These are phyloP conservation scores for Theretra japonica DNA, from an alignment of 2,888 invertebrate species.

Conservation along the genomic window DNA sequence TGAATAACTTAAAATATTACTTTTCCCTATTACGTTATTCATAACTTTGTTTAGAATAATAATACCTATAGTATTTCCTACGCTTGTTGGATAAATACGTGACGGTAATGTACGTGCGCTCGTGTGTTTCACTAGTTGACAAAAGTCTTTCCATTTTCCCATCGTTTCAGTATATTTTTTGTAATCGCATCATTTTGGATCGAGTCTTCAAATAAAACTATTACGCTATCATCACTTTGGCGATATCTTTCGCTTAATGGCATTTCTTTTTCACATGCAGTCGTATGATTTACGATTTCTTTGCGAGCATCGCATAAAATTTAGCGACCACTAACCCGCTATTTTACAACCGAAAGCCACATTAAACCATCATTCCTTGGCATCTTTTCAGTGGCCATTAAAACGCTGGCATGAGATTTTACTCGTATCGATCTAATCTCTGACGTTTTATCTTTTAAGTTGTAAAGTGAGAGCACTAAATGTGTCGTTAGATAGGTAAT, in stretches of 20 bases:
- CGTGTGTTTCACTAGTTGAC: too few species aligned
- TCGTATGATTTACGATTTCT: neutral
- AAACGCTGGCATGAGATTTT: neutral
- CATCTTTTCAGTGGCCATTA: neutral
- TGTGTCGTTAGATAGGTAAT: neutral
- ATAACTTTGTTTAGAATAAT: too few species aligned
- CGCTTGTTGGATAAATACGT: too few species aligned
- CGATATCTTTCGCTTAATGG: neutral
- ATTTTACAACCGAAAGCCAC: neutral
- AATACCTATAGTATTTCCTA: too few species aligned
- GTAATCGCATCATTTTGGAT: too few species aligned
- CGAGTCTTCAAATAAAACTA: neutral
- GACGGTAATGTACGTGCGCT: too few species aligned
- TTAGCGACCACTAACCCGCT: neutral
- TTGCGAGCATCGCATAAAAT: neutral
- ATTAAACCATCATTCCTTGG: neutral
- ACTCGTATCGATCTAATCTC: neutral
- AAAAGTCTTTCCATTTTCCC: too few species aligned
- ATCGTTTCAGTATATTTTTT: too few species aligned
- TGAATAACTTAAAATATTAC: too few species aligned
- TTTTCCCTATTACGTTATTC: neutral
- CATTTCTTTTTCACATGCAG: neutral
- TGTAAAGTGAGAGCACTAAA: neutral
- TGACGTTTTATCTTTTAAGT: neutral
- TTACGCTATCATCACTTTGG: neutral